These are phyloP conservation scores for Trachops cirrhosus DNA, from an alignment of 2,797 vertebrate species.

Conservation along the genomic window DNA sequence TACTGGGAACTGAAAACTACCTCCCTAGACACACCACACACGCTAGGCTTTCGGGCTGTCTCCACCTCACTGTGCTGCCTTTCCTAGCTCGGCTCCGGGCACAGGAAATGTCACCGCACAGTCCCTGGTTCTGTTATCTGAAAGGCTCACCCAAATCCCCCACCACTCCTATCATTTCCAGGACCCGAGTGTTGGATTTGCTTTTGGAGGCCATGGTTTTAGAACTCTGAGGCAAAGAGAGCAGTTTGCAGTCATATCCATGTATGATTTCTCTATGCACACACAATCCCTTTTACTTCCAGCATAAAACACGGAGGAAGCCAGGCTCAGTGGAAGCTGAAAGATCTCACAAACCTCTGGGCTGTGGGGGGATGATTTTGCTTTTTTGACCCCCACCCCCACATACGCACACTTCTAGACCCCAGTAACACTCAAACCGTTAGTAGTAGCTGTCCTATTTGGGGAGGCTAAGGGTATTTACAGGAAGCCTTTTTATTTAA, in stretches of 20 bases:
- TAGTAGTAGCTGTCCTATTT: neutral
- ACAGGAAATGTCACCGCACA: neutral
- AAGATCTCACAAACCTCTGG: neutral
- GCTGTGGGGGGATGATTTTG: slow-evolving; percentile 42
- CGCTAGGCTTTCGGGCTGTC: neutral
- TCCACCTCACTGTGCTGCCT: neutral
- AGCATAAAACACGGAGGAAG: slow-evolving; percentile 51
- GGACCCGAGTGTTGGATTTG: neutral
- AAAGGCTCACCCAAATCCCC: neutral
- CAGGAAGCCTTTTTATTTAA: neutral
- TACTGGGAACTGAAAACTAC: neutral
- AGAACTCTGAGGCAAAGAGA: neutral
- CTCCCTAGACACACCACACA: neutral
- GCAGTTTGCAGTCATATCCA: neutral
- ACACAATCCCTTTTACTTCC: neutral
- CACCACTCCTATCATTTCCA: slow-evolving; percentile 2
- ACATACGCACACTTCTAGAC: neutral
- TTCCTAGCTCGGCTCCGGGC: neutral
- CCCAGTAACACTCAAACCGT: neutral
- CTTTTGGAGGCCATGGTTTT: slow-evolving; percentile 14
- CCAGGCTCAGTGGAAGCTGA: neutral
- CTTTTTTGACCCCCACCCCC: neutral
- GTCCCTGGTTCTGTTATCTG: neutral
- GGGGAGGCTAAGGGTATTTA: slow-evolving; percentile 51
- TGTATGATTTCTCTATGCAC: neutral